Percentiles rank a stretch among this genome's conserved stretches.
Evolutionary conservation across 64 coral and sea anemone genomes (phyloP).

Genomic region (Montipora efflorescens): DNA sequence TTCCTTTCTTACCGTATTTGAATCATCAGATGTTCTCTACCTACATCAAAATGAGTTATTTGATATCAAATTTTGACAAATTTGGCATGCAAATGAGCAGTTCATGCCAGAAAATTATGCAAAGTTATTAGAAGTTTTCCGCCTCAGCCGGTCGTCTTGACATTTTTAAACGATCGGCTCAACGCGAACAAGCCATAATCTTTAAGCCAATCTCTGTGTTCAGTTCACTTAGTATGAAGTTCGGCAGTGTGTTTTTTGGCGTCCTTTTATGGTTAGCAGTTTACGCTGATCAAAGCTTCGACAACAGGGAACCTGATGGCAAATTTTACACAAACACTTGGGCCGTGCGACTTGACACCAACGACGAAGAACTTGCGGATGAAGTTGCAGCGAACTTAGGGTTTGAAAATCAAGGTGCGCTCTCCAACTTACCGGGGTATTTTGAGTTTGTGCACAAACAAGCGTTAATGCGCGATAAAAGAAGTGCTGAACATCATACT

Average conservation of each 20-base stretch:
- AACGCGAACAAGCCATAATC: not conserved
- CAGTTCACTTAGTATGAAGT: not conserved
- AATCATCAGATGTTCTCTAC: not conserved
- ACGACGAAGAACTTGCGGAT: constrained; percentile 69
- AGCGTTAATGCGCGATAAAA: constrained; percentile 37
- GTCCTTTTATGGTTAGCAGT: constrained; percentile 2
- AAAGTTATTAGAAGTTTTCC: constrained; percentile 36
- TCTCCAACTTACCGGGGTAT: constrained; percentile 72
- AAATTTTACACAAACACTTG: constrained; percentile 54
- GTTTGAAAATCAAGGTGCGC: constrained; percentile 79
- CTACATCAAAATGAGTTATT: not conserved
- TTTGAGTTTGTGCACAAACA: constrained; percentile 73
- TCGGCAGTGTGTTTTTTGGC: not conserved
- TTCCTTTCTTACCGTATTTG: not conserved
- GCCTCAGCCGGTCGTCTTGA: not conserved
- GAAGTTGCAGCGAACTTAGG: constrained; percentile 75
- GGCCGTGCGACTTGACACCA: constrained; percentile 79
- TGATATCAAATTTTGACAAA: not conserved
- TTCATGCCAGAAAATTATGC: not conserved
- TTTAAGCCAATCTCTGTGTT: not conserved
- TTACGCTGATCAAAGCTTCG: constrained; percentile 5
- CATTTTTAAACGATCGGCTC: not conserved
- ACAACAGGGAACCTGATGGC: constrained; percentile 17
- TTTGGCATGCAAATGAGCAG: constrained; percentile 1
- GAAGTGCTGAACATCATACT: constrained; percentile 45